Base-by-base conservation (phyloP, 2,797 vertebrate species). In the Bovichtus diacanthus region DNA sequence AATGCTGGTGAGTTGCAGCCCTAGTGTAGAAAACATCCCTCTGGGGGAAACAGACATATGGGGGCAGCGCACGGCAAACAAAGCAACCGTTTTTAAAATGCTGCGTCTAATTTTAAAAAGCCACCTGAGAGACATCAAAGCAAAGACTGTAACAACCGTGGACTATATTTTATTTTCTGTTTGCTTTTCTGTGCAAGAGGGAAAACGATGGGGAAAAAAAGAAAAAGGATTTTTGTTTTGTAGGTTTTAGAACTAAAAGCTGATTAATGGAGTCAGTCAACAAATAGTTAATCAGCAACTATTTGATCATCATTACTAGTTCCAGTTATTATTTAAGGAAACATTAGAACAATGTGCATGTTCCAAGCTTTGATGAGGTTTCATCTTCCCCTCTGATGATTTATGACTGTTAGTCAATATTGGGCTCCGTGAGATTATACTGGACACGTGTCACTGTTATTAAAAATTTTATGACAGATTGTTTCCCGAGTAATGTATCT, bases 41-140 rank as follows among this genome's bases (percentile, higher is more conserved):
- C 8, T 4, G 11, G 15, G 39, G 56, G 38, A 38, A 47, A 27
- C 8, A 39, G 38, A 61, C 1, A 60, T n/a, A 36, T 1, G 2
- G 9, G 13, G 3, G 53, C 27, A 49, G 19, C 18, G 25, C 12
- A 11, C 31, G 4, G 3, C 6, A 4, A n/a, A 34, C 15, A 9
- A 39, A 53, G 43, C 51, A 63, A 29, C 4, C 21, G n/a, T 36
- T 41, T 36, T 16, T 31, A 31, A n/a, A 69, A 60, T 55, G 51
- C 58, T 25, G 62, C 16, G 10, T 54, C 21, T 23, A 10, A 56
- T 56, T 55, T 41, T 21, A 55, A 43, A 49, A 16, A 47, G 38
- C 29, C 64, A 70, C 61, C 62, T 62, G 70, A 78, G 78, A 78
- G 23, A 74, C 44, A 41, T 64, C 41, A 73, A 69, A 50, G 51